phyloP scores from a whole-genome alignment of 2,113 vertebrate genomes.

The Pachycephala philippinensis region DNA sequence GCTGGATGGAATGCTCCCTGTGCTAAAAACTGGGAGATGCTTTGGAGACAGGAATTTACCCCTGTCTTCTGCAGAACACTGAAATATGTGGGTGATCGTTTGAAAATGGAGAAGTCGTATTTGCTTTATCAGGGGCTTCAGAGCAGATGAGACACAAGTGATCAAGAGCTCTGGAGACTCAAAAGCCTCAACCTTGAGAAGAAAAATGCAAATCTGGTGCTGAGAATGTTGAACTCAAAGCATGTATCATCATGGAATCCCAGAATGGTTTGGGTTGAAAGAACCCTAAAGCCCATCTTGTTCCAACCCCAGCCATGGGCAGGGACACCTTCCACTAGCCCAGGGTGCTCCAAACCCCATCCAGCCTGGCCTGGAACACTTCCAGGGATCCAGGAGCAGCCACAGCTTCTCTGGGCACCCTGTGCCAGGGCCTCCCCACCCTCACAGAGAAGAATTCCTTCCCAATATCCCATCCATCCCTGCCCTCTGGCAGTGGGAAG shows the following conservation, averaged over 20 bases:
- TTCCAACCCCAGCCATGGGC: neutral
- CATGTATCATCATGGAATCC: neutral
- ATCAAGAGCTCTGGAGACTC: neutral
- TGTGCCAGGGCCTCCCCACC: neutral
- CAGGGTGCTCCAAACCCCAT: fast-evolving
- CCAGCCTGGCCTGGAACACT: neutral
- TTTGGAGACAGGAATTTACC: neutral
- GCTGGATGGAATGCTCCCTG: too few relatives aligned
- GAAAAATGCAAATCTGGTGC: neutral
- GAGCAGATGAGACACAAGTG: fast-evolving
- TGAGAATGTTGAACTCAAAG: neutral
- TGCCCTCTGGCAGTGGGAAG: neutral
- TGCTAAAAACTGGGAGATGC: neutral
- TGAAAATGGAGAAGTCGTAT: neutral
- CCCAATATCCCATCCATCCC: neutral
- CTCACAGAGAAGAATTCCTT: fast-evolving
- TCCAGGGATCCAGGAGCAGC: neutral
- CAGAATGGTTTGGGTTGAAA: neutral
- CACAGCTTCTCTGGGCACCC: neutral
- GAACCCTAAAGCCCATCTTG: neutral
- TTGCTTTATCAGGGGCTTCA: neutral
- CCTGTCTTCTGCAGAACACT: neutral
- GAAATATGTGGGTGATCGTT: neutral
- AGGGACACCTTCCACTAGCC: fast-evolving
- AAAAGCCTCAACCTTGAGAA: neutral